Evolutionary conservation across 2,113 vertebrate genomes (phyloP).

Genomic region (Barbus barbus): DNA sequence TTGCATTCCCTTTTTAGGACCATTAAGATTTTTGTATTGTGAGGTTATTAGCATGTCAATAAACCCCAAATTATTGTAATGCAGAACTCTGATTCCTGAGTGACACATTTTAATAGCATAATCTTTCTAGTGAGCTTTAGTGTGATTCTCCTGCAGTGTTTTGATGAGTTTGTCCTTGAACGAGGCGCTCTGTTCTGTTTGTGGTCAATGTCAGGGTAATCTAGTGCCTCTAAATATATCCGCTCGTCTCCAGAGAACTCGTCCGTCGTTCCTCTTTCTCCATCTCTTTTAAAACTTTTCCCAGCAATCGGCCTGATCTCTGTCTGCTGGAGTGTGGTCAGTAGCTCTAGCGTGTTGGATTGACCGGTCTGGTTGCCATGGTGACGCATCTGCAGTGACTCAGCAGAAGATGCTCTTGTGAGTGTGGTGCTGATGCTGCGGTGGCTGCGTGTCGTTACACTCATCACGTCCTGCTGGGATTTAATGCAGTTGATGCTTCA

Average conservation of each 20-base stretch:
- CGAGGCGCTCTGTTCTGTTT: neutral
- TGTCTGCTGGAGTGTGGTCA: neutral
- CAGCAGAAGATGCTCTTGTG: neutral
- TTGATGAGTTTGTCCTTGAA: slow-evolving; percentile 16
- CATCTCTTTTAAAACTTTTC: neutral
- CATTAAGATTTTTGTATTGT: neutral
- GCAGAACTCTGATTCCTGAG: too few species aligned
- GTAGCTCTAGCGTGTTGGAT: neutral
- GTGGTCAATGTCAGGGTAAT: slow-evolving; percentile 32
- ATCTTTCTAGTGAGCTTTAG: too few species aligned
- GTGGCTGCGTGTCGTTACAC: neutral
- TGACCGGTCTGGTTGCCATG: slow-evolving; percentile 8
- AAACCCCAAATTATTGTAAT: too few species aligned
- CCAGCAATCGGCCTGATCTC: too few species aligned
- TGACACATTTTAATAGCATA: too few species aligned
- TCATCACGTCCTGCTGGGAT: too few species aligned
- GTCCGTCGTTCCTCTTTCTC: neutral
- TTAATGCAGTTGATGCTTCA: too few species aligned
- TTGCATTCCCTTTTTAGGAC: neutral
- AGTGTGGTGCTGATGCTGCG: neutral
- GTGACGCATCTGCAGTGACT: slow-evolving; percentile 24
- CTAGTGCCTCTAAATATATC: slow-evolving; percentile 28
- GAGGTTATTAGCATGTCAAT: neutral
- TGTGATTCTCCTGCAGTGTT: neutral
- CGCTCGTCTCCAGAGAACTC: neutral